A percentile compares a stretch with the other conserved stretches of the same genome.
Conservation (phyloP, 2,113 vertebrate species). For the Panurus biarmicus region DNA sequence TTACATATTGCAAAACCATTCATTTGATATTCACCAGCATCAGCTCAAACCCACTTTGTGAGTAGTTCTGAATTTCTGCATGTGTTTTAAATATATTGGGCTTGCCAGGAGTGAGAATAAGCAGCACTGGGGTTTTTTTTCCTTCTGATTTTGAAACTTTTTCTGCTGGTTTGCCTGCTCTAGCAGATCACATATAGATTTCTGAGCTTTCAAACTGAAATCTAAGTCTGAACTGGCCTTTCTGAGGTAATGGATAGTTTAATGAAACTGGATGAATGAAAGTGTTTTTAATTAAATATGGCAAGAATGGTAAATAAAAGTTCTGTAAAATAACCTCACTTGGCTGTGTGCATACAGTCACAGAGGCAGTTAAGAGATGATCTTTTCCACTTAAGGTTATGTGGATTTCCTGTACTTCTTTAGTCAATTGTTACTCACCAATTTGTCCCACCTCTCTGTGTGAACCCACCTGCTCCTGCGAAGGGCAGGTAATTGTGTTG, state of each 20-base stretch:
- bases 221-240: not conserved
- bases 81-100: not conserved
- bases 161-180: not conserved
- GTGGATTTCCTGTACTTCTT: not conserved
- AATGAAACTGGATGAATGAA: not conserved
- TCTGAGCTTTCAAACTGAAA: not conserved
- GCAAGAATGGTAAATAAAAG: not conserved
- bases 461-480: not conserved
- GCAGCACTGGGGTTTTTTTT: rapidly evolving
- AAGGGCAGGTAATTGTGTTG: not conserved
- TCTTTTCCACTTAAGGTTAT: not conserved
- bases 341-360: not conserved
- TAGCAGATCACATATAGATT: not conserved
- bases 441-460: not conserved
- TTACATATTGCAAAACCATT: slow-evolving; percentile 28
- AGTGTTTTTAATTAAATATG: not conserved
- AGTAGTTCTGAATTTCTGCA: slow-evolving; percentile 27
- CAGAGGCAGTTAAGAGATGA: not conserved
- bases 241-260: not conserved
- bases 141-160: not conserved
- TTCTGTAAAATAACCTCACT: not conserved
- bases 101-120: not conserved
- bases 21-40: slow-evolving; percentile 37
- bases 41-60: not conserved
- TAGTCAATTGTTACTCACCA: not conserved